These are phyloP conservation scores for Ceratosolen solmsi DNA, from an alignment of 1,140 invertebrate species.

Conservation along the genomic window DNA sequence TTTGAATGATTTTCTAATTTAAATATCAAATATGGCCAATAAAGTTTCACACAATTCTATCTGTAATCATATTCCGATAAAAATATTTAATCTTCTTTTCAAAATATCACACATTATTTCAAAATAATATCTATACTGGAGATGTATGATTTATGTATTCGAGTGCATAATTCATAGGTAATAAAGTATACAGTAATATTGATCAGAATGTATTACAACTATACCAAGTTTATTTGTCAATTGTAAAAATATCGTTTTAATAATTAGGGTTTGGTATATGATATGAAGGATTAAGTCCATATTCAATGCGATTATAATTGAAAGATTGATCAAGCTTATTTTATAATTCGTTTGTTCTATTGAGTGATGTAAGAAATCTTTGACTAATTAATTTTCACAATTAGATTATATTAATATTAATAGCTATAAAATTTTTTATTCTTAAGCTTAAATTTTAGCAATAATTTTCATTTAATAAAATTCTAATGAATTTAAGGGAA, in stretches of 20 bases:
- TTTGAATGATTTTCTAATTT: conserved; percentile 2
- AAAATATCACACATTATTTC: conserved; percentile 1
- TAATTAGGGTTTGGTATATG: neutral
- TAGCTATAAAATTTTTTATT: no score
- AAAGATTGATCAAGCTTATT: neutral
- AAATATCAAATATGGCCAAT: conserved; percentile 1
- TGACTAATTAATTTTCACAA: no score
- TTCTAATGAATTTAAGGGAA: no score
- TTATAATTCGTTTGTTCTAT: no score
- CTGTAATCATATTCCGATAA: neutral
- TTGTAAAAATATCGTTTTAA: neutral
- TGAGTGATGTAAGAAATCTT: no score
- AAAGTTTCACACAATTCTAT: neutral
- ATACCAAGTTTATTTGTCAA: neutral
- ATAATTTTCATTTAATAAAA: no score
- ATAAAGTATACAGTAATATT: neutral
- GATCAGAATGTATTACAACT: neutral
- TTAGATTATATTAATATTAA: no score
- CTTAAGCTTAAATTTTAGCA: no score
- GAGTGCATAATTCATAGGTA: neutral
- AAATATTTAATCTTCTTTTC: conserved; percentile 8
- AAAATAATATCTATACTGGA: neutral
- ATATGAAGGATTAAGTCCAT: neutral
- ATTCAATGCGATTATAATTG: neutral
- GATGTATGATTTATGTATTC: neutral